Conservation (phyloP, 2,797 vertebrate species). For the Micromesistius poutassou region DNA sequence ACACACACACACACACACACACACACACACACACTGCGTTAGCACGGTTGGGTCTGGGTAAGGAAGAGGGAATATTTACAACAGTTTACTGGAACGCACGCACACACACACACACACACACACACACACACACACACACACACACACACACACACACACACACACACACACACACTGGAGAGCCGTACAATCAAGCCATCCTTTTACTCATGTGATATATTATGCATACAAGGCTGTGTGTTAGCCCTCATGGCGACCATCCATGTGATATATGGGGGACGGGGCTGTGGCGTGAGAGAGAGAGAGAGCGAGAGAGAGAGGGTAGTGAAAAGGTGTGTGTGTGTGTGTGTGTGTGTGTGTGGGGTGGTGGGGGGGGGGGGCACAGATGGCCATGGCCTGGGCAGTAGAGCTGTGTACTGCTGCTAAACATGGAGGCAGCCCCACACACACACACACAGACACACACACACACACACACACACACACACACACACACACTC, state of each 20-base stretch:
- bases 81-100: not conserved
- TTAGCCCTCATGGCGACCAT: slow-evolving; percentile 64
- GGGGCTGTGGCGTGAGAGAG: slow-evolving; percentile 32
- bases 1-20: slow-evolving; percentile 4
- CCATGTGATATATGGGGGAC: slow-evolving; percentile 65
- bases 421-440: slow-evolving; percentile 54
- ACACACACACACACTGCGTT: slow-evolving; percentile 9
- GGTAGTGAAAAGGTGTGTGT: not conserved
- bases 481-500: not conserved
- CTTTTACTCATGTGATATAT: slow-evolving; percentile 62
- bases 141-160: not conserved
- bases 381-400: slow-evolving; percentile 71
- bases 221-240: slow-evolving; percentile 68
- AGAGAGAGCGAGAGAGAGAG: slow-evolving; percentile 21
- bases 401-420: slow-evolving; percentile 52
- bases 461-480: not conserved
- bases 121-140: not conserved
- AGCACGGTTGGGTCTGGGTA: not conserved
- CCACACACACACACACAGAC: slow-evolving; percentile 16
- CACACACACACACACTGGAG: not conserved
- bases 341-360: no score
- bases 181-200: slow-evolving; percentile 30
- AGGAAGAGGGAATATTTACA: slow-evolving; percentile 12
- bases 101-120: not conserved
- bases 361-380: slow-evolving; percentile 40